A percentile compares a stretch with the other conserved stretches of the same genome.
Evolutionary conservation across 2,113 vertebrate species (phyloP).

Genomic region (Monopterus albus): DNA sequence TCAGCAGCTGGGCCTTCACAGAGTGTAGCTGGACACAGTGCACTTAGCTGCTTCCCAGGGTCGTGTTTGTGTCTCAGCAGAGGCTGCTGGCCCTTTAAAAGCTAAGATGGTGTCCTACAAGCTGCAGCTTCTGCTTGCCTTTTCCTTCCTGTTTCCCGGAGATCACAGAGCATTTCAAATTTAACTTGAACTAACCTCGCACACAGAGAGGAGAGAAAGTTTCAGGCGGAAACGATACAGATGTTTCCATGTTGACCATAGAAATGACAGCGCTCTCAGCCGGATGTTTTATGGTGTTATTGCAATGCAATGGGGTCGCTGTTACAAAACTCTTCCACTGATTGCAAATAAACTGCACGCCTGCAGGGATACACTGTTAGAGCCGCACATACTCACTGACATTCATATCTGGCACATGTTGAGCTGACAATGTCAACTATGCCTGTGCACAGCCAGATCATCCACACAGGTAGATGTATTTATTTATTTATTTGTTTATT

Average conservation of each 20-base stretch:
- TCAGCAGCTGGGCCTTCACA: slow-evolving; percentile 2
- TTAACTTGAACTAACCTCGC: slow-evolving; percentile 51
- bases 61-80: background rate
- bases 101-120: slow-evolving; percentile 77
- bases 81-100: slow-evolving; percentile 74
- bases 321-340: slow-evolving; percentile 42
- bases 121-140: slow-evolving; percentile 70
- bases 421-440: slow-evolving; percentile 48
- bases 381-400: slow-evolving; percentile 14
- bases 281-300: slow-evolving; percentile 6
- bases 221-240: background rate
- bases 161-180: slow-evolving; percentile 52
- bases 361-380: slow-evolving; percentile 5
- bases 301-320: slow-evolving; percentile 45
- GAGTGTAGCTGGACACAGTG: slow-evolving; percentile 33
- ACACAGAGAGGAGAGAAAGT: background rate
- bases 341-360: slow-evolving; percentile 38
- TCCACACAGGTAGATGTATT: slow-evolving; percentile 17
- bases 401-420: slow-evolving; percentile 52
- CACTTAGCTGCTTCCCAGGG: slow-evolving; percentile 61
- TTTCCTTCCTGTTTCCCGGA: slow-evolving; percentile 63
- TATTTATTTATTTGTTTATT: background rate
- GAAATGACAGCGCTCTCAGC: slow-evolving; percentile 5
- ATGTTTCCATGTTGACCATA: background rate
- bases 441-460: slow-evolving; percentile 30